Percentiles rank a stretch among this genome's conserved stretches.
These are phyloP conservation scores for Cataglyphis albicans DNA, from an alignment of 2,888 invertebrate species.

Conservation along the genomic window DNA sequence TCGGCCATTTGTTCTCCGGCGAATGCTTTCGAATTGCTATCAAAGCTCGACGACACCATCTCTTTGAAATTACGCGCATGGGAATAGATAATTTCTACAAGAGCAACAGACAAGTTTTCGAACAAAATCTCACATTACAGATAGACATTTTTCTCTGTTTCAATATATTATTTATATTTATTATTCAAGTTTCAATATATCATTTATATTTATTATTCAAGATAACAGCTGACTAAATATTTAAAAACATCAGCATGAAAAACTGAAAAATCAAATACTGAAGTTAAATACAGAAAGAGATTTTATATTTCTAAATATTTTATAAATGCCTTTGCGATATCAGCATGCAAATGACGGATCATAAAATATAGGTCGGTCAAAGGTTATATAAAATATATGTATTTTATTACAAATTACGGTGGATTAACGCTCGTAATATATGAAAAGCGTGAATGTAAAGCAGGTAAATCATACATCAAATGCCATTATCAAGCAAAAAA, in stretches of 20 bases:
- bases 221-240: constrained; percentile 16
- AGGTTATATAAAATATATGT: constrained; percentile 39
- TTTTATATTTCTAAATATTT: constrained; percentile 26
- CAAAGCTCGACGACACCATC: background rate
- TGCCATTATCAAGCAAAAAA: constrained; percentile 16
- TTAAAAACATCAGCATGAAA: constrained; percentile 15
- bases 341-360: constrained; percentile 4
- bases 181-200: constrained; percentile 32
- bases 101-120: background rate
- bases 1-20: background rate
- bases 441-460: constrained; percentile 44
- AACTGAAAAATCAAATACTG: constrained; percentile 15
- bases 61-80: background rate
- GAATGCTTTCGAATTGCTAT: background rate
- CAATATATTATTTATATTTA: background rate
- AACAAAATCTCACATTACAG: background rate
- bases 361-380: constrained; percentile 31
- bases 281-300: background rate
- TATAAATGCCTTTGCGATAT: constrained; percentile 19
- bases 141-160: background rate
- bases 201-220: constrained; percentile 23
- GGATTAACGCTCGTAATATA: constrained; percentile 40
- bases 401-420: constrained; percentile 51
- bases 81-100: background rate
- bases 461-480: constrained; percentile 47